These are phyloP conservation scores for Callimorpha dominula DNA, from an alignment of 2,888 invertebrate genomes.

Conservation along the genomic window DNA sequence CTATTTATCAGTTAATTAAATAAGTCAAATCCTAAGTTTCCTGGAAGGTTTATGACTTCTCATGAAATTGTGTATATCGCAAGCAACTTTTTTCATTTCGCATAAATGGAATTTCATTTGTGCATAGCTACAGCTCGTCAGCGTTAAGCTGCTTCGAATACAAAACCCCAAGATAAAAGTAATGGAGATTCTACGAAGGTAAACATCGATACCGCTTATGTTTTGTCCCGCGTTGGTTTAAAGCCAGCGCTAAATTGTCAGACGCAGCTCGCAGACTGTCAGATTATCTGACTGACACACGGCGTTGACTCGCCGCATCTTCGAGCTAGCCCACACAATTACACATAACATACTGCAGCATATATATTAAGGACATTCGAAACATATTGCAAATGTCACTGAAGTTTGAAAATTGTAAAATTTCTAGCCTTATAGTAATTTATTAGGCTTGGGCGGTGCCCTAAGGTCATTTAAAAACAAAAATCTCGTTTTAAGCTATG, in stretches of 20 bases:
- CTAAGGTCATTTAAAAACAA: too few species aligned
- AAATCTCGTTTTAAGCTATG: too few species aligned
- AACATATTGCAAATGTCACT: neutral
- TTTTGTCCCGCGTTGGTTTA: slow-evolving; percentile 16
- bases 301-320: slow-evolving; percentile 27
- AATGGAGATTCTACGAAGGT: neutral
- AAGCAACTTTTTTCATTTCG: too few species aligned
- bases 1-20: too few species aligned
- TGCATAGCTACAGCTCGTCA: neutral
- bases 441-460: too few species aligned
- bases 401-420: neutral
- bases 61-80: too few species aligned
- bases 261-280: slow-evolving; percentile 54
- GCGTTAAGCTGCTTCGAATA: neutral
- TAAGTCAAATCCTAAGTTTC: too few species aligned
- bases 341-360: neutral
- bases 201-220: slow-evolving; percentile 10
- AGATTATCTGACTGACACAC: slow-evolving; percentile 57
- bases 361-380: neutral
- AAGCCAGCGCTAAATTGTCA: slow-evolving; percentile 64
- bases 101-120: neutral
- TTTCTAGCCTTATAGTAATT: neutral
- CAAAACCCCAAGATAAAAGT: neutral
- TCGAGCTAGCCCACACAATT: slow-evolving; percentile 10
- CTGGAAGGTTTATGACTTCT: too few species aligned